phyloP scores from a whole-genome alignment of 92 coral and sea anemone species.

The Phenganax subtilis region DNA sequence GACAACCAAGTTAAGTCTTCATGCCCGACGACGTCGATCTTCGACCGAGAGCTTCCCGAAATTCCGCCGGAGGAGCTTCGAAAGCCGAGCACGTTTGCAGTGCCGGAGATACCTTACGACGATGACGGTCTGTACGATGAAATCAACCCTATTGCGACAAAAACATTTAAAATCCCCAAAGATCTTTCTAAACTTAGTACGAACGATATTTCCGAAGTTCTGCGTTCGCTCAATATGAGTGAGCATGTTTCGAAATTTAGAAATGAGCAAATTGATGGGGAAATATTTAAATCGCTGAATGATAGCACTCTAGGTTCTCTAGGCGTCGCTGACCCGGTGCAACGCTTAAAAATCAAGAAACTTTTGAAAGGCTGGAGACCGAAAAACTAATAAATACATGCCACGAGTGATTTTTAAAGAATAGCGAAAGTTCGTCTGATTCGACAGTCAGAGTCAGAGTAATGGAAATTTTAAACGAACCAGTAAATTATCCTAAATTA shows the following conservation, averaged over 20 bases:
- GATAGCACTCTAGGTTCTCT: conserved; percentile 17
- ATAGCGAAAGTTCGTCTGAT: no score
- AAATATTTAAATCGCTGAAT: conserved; percentile 27
- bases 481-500: no score
- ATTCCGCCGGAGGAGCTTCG: conserved; percentile 17
- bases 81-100: not conserved
- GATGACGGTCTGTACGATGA: conserved; percentile 34
- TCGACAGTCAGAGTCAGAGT: no score
- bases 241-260: conserved; percentile 32
- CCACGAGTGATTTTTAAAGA: no score
- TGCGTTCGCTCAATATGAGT: conserved; percentile 23
- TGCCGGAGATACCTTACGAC: conserved; percentile 7
- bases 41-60: conserved; percentile 10
- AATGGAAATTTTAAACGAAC: no score
- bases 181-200: conserved; percentile 28
- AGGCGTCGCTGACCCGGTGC: conserved; percentile 31
- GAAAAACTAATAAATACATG: not conserved
- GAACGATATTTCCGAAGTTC: conserved; percentile 25
- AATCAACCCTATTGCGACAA: conserved; percentile 13
- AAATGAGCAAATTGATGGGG: conserved; percentile 27
- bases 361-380: conserved; percentile 38
- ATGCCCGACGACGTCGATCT: not conserved
- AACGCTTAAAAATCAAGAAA: conserved; percentile 15
- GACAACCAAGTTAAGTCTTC: conserved; percentile 2
- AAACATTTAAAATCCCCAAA: conserved; percentile 35